Evolutionary conservation across 2,113 vertebrate species (phyloP), one percentile per base, ranked within the genome.

Genomic region (Lipophrys pholis): DNA sequence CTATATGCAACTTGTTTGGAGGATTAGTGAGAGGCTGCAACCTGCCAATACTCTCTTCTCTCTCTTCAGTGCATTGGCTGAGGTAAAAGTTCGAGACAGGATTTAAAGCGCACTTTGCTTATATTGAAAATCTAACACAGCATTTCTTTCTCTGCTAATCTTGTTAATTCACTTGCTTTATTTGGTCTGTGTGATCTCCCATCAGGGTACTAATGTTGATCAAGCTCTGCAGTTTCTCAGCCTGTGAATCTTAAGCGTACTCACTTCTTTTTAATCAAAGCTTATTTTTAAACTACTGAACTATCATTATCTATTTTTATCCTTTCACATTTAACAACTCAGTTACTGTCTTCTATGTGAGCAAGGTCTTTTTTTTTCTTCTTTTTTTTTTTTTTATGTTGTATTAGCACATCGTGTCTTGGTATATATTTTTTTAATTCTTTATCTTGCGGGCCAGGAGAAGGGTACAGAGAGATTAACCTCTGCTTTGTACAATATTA

Each of bases 241-340:
- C 43, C 11, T 1, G 11, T 12, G 43, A 12, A 45, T 45, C 43
- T 45, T 11, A 45, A 9, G 11, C 14, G 43, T 9, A 45, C 45
- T 6, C 7, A n/a, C 14, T n/a, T 48, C 45, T 48, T 36, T 69
- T 63, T 14, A 67, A 74, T 53, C 55, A 67, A n/a, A 69, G 50
- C 51, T 21, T 16, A 62, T 69, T 61, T 55, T 56, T 48, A 35
- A 21, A 54, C 40, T 1, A 40, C 15, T 51, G 36, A 21, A 51
- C 50, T 42, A 36, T 48, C 21, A 21, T 40, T 12, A 48, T 48
- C 3, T 70, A n/a, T 62, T 60, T 58, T 50, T 30, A 69, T 12
- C 51, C 35, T 38, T 55, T 62, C 43, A 50, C 21, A 39, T 57
- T 69, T 63, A 38, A 42, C n/a, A 76, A 21, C 36, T 67, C 53